phyloP scores from a whole-genome alignment of 2,797 vertebrate species.

The Ctenochaetus hawaiiensis region DNA sequence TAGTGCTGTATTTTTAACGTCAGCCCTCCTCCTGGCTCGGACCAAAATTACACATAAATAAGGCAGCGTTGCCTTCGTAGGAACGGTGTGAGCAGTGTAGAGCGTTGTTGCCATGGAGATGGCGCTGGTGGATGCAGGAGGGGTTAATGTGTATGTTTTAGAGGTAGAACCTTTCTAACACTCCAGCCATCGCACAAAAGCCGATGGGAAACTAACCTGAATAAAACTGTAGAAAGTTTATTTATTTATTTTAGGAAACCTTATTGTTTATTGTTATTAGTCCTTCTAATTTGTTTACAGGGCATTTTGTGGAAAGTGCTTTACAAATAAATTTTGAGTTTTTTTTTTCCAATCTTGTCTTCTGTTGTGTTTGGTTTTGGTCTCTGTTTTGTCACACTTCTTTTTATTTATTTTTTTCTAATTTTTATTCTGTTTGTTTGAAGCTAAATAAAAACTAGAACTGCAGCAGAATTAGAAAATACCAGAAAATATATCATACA shows the following conservation, averaged over 20 bases:
- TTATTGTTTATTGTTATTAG: conserved; percentile 62
- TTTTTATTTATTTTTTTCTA: not conserved
- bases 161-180: conserved; percentile 75
- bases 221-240: conserved; percentile 72
- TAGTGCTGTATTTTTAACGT: conserved; percentile 42
- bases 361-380: conserved; percentile 35
- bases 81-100: not conserved
- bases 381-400: conserved; percentile 4
- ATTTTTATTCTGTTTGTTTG: not conserved
- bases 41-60: conserved; percentile 34
- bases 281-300: conserved; percentile 76
- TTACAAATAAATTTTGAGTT: conserved; percentile 74
- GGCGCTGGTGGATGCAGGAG: conserved; percentile 5
- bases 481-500: not conserved
- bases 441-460: not conserved
- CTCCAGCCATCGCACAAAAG: conserved; percentile 54
- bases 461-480: not conserved
- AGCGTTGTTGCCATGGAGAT: conserved; percentile 18
- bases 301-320: conserved; percentile 74
- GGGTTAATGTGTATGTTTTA: conserved; percentile 54
- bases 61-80: not conserved
- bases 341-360: conserved; percentile 57
- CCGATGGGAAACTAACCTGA: conserved; percentile 68
- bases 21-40: conserved; percentile 5
- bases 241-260: conserved; percentile 85